Percentiles rank a stretch among this genome's conserved stretches.
Evolutionary conservation across 2,113 vertebrate genomes (phyloP).

Genomic region (Notarius quadriscutis): DNA sequence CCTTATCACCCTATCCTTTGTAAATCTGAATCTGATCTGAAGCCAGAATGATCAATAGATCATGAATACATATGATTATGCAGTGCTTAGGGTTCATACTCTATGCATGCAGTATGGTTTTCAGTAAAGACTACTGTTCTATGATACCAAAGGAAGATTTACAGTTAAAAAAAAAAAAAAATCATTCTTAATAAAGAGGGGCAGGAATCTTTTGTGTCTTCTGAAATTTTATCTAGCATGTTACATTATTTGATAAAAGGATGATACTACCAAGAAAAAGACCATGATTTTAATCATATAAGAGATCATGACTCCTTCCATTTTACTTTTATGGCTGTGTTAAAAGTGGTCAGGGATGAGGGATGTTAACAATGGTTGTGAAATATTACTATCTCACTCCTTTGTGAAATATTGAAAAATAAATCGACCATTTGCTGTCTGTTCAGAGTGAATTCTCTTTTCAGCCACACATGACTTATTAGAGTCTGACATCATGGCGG

Average conservation of each 20-base stretch:
- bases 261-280: neutral
- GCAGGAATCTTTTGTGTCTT: neutral
- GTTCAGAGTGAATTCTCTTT: conserved; percentile 14
- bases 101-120: neutral
- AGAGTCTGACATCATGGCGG: neutral
- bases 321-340: neutral
- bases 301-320: neutral
- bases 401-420: conserved; percentile 18
- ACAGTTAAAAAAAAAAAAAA: neutral
- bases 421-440: neutral
- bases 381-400: conserved; percentile 12
- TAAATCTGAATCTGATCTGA: neutral
- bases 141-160: neutral
- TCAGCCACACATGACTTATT: neutral
- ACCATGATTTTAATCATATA: neutral
- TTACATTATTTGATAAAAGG: neutral
- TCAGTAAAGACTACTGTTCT: neutral
- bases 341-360: neutral
- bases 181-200: neutral
- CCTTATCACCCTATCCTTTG: neutral
- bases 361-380: neutral
- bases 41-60: neutral
- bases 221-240: neutral
- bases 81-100: neutral
- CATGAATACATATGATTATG: conserved; percentile 1